Evolutionary conservation across 2,888 invertebrate species (phyloP).

Genomic region (Stramonita haemastoma): DNA sequence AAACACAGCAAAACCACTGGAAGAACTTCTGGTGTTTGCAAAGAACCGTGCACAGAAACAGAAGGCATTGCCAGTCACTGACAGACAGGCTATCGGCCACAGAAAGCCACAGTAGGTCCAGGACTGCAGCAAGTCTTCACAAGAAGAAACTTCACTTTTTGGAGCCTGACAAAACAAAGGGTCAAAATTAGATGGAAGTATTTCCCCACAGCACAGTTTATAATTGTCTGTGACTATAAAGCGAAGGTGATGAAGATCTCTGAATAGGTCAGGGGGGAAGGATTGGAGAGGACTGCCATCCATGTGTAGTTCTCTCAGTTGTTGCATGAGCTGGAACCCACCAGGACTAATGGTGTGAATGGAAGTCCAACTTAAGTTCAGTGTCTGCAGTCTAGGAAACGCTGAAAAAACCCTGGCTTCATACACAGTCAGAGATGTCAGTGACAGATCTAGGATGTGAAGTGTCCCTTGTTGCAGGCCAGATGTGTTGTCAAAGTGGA

Average conservation of each 20-base stretch:
- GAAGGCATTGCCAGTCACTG: background rate
- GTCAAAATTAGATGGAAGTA: background rate
- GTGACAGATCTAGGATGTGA: background rate
- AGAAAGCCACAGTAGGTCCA: background rate
- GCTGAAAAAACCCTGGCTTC: background rate
- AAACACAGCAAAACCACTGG: conserved; percentile 32
- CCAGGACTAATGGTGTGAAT: background rate
- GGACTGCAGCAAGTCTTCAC: background rate
- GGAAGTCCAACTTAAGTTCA: background rate
- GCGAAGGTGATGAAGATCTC: background rate
- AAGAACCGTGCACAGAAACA: background rate
- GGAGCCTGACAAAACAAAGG: background rate
- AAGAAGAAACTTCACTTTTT: background rate
- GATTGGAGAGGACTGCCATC: background rate
- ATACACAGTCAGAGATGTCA: background rate
- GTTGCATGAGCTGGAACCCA: background rate
- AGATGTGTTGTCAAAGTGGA: background rate
- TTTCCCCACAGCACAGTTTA: background rate
- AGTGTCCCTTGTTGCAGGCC: background rate
- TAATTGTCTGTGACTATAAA: background rate
- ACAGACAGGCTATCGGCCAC: background rate
- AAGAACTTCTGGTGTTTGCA: background rate
- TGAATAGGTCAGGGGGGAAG: background rate
- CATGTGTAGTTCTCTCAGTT: background rate
- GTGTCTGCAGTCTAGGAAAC: background rate